These are phyloP conservation scores for Caenorhabditis auriculariae DNA, from an alignment of 2,888 invertebrate genomes.

Conservation along the genomic window DNA sequence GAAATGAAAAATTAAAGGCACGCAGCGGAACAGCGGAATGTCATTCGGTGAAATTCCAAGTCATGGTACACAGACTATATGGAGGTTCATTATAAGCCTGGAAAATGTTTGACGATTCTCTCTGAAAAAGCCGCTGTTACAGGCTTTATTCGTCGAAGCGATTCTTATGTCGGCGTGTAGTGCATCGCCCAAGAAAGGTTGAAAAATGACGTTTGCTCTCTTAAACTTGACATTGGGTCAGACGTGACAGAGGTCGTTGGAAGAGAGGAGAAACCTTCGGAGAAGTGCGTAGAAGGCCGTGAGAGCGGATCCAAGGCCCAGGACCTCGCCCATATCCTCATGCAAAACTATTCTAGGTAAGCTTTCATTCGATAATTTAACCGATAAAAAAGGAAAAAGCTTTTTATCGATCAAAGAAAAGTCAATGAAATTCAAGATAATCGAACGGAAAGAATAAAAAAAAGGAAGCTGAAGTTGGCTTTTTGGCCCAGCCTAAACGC, in stretches of 20 bases:
- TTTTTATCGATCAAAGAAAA: background rate
- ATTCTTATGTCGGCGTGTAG: conserved; percentile 21
- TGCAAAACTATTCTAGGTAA: conserved; percentile 56
- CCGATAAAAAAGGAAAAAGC: background rate
- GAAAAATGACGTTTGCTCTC: too few relatives aligned
- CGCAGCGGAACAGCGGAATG: too few relatives aligned
- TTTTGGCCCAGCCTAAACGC: too few relatives aligned
- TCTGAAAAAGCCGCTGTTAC: conserved; percentile 5
- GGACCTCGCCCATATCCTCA: conserved; percentile 52
- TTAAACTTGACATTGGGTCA: too few relatives aligned
- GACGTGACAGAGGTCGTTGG: too few relatives aligned
- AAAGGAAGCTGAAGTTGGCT: background rate
- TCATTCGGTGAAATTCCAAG: too few relatives aligned
- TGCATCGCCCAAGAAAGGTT: conserved; percentile 5
- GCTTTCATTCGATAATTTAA: background rate
- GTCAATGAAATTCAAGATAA: background rate
- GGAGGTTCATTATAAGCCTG: too few relatives aligned
- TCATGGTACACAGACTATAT: too few relatives aligned
- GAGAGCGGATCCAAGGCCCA: conserved; percentile 45
- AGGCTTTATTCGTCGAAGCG: conserved; percentile 28
- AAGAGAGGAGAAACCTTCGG: too few relatives aligned
- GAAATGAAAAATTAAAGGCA: too few relatives aligned
- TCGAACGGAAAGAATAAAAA: conserved; percentile 3
- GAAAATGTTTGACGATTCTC: too few relatives aligned
- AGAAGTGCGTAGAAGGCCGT: background rate